Evolutionary conservation across 2,113 vertebrate species (phyloP).

Genomic region (Protobothrops mucrosquamatus): DNA sequence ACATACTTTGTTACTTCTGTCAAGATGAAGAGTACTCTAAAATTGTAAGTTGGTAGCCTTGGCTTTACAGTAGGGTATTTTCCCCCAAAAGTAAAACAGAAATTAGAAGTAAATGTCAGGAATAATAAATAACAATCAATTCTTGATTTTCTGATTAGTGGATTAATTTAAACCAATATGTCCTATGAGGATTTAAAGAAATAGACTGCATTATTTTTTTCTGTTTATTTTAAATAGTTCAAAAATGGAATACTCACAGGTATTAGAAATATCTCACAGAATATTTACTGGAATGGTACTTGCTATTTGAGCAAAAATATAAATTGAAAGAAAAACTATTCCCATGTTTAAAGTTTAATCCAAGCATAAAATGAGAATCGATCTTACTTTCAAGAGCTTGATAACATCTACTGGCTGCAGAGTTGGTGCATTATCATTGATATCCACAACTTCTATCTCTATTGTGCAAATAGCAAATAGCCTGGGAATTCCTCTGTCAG

Average conservation of each 20-base stretch:
- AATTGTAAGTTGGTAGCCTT: background rate
- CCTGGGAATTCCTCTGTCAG: slow-evolving; percentile 81
- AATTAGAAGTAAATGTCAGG: slow-evolving; percentile 34
- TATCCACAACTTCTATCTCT: slow-evolving; percentile 82
- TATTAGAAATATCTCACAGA: background rate
- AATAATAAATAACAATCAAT: background rate
- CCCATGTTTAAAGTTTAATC: background rate
- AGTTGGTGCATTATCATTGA: slow-evolving; percentile 86
- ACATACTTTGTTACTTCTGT: background rate
- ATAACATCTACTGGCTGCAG: slow-evolving; percentile 75
- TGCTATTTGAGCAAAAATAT: background rate
- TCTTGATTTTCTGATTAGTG: background rate
- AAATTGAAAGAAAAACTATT: slow-evolving; percentile 1
- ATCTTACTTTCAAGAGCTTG: slow-evolving; percentile 84
- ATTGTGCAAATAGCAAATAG: slow-evolving; percentile 76
- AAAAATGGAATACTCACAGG: background rate
- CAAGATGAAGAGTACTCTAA: background rate
- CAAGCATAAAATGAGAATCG: slow-evolving; percentile 14
- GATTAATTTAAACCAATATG: slow-evolving; percentile 16
- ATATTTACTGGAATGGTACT: background rate
- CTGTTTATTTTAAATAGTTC: slow-evolving; percentile 31
- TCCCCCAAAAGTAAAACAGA: slow-evolving; percentile 18
- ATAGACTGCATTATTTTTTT: slow-evolving; percentile 7
- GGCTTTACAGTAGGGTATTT: slow-evolving; percentile 32
- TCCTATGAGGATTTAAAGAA: background rate